These are phyloP conservation scores for Sarcophaga rosellei DNA, from an alignment of 2,888 invertebrate genomes.

Conservation along the genomic window DNA sequence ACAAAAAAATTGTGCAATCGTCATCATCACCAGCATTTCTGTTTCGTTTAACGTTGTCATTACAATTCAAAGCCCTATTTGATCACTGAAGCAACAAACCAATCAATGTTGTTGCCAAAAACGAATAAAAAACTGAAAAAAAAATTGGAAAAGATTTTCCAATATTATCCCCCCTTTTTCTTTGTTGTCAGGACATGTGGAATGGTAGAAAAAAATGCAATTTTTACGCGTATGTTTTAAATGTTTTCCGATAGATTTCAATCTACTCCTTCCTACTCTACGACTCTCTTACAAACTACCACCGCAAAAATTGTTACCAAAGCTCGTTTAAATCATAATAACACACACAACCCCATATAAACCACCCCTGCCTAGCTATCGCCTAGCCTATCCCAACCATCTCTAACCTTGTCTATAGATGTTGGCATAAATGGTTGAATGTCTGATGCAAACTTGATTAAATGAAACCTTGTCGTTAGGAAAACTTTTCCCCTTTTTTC, in stretches of 20 bases:
- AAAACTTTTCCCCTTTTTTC: background rate
- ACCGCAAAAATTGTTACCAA: background rate
- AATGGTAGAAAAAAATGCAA: constrained; percentile 33
- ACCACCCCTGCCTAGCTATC: background rate
- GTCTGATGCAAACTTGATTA: constrained; percentile 47
- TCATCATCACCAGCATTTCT: constrained; percentile 33
- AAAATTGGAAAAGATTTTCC: background rate
- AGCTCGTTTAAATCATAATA: too few species aligned
- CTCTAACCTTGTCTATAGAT: constrained; percentile 14
- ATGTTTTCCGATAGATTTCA: constrained; percentile 62
- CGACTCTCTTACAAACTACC: background rate
- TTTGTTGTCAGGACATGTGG: background rate
- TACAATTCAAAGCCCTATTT: constrained; percentile 62
- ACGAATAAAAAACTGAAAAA: background rate
- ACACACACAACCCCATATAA: too few species aligned
- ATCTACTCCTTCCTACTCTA: background rate
- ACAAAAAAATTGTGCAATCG: constrained; percentile 1
- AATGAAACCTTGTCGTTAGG: constrained; percentile 41
- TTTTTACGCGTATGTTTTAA: constrained; percentile 59
- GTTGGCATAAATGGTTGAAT: background rate
- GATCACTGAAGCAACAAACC: constrained; percentile 63
- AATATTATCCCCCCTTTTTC: background rate
- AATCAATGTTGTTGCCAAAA: constrained; percentile 47
- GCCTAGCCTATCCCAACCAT: background rate
- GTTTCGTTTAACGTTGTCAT: constrained; percentile 20